Evolutionary conservation across 2,797 vertebrate genomes (phyloP).

Genomic region (Toxotes lorentzi): DNA sequence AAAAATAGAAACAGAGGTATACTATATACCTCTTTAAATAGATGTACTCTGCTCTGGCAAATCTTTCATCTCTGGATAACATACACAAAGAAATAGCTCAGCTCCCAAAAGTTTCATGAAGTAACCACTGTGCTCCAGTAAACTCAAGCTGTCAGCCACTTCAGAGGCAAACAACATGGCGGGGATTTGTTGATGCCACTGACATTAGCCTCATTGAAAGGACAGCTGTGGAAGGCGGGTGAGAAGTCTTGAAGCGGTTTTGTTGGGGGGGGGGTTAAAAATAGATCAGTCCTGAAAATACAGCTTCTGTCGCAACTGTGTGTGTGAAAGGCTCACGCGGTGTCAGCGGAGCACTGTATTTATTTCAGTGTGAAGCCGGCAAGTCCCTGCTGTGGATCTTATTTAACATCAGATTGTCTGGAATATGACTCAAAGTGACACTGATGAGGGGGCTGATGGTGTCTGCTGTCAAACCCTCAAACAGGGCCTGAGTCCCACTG

Average conservation of each 20-base stretch:
- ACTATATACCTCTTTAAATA: constrained; percentile 53
- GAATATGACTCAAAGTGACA: constrained; percentile 68
- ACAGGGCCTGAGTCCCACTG: constrained; percentile 8
- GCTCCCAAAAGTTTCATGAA: constrained; percentile 53
- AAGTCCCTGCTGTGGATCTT: constrained; percentile 51
- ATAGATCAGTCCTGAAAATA: constrained; percentile 79
- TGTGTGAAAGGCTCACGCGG: constrained; percentile 53
- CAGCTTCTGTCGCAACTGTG: constrained; percentile 51
- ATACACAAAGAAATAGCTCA: constrained; percentile 35
- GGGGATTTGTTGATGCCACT: constrained; percentile 73
- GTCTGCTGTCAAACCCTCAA: constrained; percentile 43
- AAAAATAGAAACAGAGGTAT: constrained; percentile 28
- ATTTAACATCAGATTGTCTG: constrained; percentile 68
- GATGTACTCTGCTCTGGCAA: constrained; percentile 22
- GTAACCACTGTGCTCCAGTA: constrained; percentile 47
- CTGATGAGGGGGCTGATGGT: constrained; percentile 38
- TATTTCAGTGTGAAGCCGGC: constrained; percentile 53
- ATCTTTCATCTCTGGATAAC: constrained; percentile 56
- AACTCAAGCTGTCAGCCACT: constrained; percentile 66
- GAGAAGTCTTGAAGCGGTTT: constrained; percentile 73
- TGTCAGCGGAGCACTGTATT: constrained; percentile 58
- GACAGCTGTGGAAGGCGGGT: constrained; percentile 79
- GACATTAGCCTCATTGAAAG: constrained; percentile 81
- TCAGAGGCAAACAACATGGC: constrained; percentile 57
- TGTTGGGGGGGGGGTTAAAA: constrained; percentile 78